Conservation (phyloP, 2,888 invertebrate genomes). For the Troides helena region DNA sequence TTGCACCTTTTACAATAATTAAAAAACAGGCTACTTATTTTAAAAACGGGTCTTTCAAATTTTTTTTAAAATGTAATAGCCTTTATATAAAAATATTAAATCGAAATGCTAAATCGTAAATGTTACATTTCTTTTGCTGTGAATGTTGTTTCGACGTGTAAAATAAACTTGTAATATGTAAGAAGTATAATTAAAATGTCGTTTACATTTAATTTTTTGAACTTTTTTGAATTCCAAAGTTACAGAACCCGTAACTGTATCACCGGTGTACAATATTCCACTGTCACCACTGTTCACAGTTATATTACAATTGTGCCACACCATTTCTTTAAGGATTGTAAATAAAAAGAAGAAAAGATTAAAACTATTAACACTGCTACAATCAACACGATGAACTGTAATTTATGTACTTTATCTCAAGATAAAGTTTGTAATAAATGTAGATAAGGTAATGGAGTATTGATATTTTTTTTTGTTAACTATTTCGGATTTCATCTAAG, state of each 20-base stretch:
- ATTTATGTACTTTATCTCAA: slow-evolving; percentile 8
- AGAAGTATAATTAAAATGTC: slow-evolving; percentile 19
- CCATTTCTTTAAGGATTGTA: slow-evolving; percentile 41
- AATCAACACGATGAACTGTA: slow-evolving; percentile 24
- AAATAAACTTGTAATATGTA: neutral
- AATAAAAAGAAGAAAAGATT: too few species aligned
- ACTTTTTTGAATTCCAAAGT: slow-evolving; percentile 55
- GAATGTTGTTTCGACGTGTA: neutral
- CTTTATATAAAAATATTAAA: neutral
- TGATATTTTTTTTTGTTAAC: neutral
- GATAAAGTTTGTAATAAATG: slow-evolving; percentile 21
- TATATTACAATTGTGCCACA: slow-evolving; percentile 56
- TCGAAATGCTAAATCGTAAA: neutral
- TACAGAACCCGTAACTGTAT: slow-evolving; percentile 67
- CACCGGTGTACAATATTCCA: slow-evolving; percentile 57
- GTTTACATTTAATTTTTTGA: slow-evolving; percentile 57
- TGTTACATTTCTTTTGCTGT: neutral
- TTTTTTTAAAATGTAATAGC: too few species aligned
- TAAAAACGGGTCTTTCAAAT: too few species aligned
- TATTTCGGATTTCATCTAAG: too few species aligned
- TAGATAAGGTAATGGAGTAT: slow-evolving; percentile 15
- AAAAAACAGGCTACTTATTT: too few species aligned
- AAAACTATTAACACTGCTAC: slow-evolving; percentile 18
- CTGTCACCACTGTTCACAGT: slow-evolving; percentile 59
- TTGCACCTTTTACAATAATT: too few species aligned